Evolutionary conservation across 30 jellyfish, hydroid and myxozoan species (phyloP).

Genomic region (Nemopilema nomurai): DNA sequence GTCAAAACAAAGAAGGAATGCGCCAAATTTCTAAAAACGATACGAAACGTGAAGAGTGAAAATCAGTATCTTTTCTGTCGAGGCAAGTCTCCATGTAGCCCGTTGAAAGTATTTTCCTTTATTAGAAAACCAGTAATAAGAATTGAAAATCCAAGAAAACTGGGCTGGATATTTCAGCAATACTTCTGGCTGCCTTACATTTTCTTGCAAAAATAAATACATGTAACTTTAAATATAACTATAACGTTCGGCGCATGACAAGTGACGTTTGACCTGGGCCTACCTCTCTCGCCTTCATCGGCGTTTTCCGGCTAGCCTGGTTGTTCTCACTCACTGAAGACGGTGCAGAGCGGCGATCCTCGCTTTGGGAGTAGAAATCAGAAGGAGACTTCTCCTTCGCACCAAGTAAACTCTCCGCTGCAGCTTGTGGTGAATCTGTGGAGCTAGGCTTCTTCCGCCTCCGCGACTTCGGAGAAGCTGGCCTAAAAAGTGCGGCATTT

Average conservation of each 20-base stretch:
- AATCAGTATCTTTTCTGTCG: no score
- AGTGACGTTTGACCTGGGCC: not conserved
- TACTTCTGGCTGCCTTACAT: no score
- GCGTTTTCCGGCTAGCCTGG: constrained; percentile 37
- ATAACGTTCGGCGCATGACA: not conserved
- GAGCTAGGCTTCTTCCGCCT: not conserved
- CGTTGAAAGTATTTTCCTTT: no score
- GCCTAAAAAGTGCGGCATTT: not conserved
- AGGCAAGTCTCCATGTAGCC: no score
- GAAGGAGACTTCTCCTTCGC: not conserved
- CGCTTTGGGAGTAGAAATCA: constrained; percentile 6
- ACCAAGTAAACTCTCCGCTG: not conserved
- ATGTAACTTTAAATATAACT: not conserved
- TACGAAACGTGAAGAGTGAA: no score
- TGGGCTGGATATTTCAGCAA: no score
- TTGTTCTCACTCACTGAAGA: no score
- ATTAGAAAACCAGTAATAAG: no score
- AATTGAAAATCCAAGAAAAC: no score
- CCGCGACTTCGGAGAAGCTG: constrained; percentile 39
- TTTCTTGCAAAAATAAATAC: not conserved
- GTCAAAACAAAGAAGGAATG: no score
- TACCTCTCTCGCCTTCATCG: constrained; percentile 42
- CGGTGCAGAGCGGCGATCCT: constrained; percentile 49
- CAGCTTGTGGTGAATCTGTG: not conserved
- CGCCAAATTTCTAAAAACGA: no score